These are phyloP conservation scores for Pelosia muscerda DNA, from an alignment of 2,888 invertebrate genomes.

Conservation along the genomic window DNA sequence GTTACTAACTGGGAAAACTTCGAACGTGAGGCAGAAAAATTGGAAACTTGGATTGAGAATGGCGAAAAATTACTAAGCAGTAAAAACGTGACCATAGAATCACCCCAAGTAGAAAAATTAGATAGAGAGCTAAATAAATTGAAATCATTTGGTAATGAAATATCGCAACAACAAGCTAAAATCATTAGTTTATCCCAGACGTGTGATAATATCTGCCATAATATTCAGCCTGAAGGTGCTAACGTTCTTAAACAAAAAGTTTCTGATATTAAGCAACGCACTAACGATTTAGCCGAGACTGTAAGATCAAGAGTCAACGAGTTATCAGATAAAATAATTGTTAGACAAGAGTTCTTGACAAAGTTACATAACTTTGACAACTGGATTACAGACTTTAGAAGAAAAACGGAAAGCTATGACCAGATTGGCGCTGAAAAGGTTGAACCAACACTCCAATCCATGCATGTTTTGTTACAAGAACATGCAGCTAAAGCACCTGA, in stretches of 20 bases:
- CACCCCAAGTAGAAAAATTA: constrained; percentile 91
- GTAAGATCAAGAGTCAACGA: constrained; percentile 92
- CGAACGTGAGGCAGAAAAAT: constrained; percentile 91
- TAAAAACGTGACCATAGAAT: constrained; percentile 88
- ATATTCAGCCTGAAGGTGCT: constrained; percentile 92
- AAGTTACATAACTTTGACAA: constrained; percentile 92
- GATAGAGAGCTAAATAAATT: constrained; percentile 92
- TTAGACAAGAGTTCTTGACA: constrained; percentile 93
- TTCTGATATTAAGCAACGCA: constrained; percentile 90
- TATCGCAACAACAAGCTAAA: constrained; percentile 94
- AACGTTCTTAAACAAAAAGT: constrained; percentile 90
- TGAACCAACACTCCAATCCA: constrained; percentile 91
- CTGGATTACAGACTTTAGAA: constrained; percentile 92
- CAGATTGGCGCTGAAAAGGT: constrained; percentile 94
- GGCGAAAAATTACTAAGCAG: constrained; percentile 88
- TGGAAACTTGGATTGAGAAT: constrained; percentile 92
- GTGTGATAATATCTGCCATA: constrained; percentile 92
- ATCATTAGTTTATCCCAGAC: constrained; percentile 92
- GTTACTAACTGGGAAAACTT: constrained; percentile 94
- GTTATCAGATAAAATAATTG: constrained; percentile 93
- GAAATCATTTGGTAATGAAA: constrained; percentile 94
- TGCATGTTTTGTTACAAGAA: constrained; percentile 94
- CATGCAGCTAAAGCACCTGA: constrained; percentile 93
- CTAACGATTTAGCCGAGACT: constrained; percentile 91
- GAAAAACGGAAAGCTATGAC: constrained; percentile 91